phyloP scores from a whole-genome alignment of 2,797 vertebrate genomes.

The Lepus townsendii region DNA sequence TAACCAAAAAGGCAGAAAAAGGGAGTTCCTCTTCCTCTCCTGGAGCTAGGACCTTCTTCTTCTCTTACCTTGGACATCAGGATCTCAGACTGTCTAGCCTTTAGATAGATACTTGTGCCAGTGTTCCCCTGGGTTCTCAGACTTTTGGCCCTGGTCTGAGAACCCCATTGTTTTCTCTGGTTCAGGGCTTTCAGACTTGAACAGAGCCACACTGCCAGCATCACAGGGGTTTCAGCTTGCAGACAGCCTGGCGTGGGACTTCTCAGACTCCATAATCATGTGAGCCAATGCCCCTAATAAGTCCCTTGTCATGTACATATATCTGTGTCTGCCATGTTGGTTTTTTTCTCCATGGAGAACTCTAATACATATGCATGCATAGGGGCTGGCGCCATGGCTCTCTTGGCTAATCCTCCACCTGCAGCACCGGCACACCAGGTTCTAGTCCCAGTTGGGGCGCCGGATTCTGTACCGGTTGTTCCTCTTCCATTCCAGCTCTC shows the following conservation, averaged over 20 bases:
- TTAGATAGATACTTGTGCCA: background rate
- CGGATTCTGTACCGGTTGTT: no score
- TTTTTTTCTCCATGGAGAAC: background rate
- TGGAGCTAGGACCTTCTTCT: background rate
- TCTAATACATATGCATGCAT: background rate
- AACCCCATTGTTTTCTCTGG: background rate
- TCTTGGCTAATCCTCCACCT: no score
- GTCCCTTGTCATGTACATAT: background rate
- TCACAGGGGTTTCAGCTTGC: background rate
- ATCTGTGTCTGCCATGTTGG: background rate
- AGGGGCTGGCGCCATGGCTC: no score
- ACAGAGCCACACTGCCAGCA: background rate
- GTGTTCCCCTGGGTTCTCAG: background rate
- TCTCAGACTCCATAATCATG: background rate
- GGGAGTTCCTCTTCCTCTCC: background rate
- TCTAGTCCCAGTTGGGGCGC: no score
- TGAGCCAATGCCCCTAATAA: background rate
- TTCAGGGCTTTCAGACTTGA: background rate
- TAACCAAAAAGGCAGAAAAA: background rate
- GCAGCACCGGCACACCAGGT: no score
- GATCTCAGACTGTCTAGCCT: background rate
- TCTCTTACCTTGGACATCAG: background rate
- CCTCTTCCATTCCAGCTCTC: no score
- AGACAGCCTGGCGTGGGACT: background rate
- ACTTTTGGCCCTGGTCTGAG: background rate